phyloP scores from a whole-genome alignment of 2,113 vertebrate species.

The Tupaia tana region DNA sequence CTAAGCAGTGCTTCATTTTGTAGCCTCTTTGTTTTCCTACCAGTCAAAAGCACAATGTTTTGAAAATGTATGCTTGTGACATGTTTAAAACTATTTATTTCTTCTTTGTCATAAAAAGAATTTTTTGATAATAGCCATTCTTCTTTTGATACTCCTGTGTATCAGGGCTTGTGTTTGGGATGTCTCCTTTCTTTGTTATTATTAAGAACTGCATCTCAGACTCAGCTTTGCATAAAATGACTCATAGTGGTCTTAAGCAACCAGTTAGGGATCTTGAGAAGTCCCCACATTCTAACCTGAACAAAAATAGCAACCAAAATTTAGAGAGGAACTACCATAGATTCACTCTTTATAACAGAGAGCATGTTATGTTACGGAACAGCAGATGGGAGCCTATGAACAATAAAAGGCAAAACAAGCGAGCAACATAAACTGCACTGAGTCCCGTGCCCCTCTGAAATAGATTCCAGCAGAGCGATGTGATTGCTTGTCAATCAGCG shows the following conservation, averaged over 20 bases:
- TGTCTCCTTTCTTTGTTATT: background rate
- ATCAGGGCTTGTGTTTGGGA: background rate
- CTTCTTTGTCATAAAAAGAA: background rate
- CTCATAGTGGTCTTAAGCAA: background rate
- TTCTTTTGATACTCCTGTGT: background rate
- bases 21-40: conserved; percentile 36
- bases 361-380: background rate
- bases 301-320: conserved; percentile 1
- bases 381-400: background rate
- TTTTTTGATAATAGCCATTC: background rate
- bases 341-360: background rate
- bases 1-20: background rate
- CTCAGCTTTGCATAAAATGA: background rate
- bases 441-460: background rate
- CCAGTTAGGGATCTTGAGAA: background rate
- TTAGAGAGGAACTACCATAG: background rate
- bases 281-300: background rate
- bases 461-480: background rate
- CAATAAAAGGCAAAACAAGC: background rate
- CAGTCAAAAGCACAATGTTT: background rate
- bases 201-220: background rate
- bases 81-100: conserved; percentile 27
- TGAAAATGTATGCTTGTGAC: background rate
- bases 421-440: background rate
- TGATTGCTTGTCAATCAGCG: background rate